Evolutionary conservation across 2,113 vertebrate genomes (phyloP).

Genomic region (Entelurus aequoreus): DNA sequence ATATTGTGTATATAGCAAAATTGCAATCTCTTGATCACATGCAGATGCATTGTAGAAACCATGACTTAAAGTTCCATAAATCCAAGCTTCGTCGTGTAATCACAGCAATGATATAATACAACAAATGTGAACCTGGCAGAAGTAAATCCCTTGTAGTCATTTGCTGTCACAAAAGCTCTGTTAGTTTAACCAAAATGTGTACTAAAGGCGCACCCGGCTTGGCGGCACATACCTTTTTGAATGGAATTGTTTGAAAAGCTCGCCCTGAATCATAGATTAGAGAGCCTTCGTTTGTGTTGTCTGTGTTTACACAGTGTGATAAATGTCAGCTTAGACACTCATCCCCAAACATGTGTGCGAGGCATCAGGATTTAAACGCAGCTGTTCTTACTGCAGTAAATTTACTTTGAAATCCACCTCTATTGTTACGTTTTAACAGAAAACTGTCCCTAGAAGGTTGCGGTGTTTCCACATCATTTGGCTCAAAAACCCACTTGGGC

Average conservation of each 20-base stretch:
- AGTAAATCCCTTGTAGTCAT: conserved; percentile 3
- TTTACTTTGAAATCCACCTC: conserved; percentile 3
- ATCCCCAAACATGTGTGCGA: conserved; percentile 7
- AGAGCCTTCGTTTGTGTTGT: conserved; percentile 9
- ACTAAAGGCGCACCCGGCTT: conserved; percentile 31
- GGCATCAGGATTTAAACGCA: conserved; percentile 12
- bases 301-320: conserved; percentile 17
- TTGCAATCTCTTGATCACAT: background rate
- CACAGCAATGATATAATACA: background rate
- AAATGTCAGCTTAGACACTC: conserved; percentile 26
- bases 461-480: background rate
- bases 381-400: conserved; percentile 1
- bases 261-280: conserved; percentile 27
- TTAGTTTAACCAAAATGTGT: conserved; percentile 16
- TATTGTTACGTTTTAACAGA: background rate
- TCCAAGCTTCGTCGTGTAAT: background rate
- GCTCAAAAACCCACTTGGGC: conserved; percentile 1
- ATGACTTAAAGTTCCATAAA: background rate
- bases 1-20: too few relatives aligned
- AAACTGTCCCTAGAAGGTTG: background rate
- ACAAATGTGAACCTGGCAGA: background rate
- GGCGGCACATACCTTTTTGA: conserved; percentile 13
- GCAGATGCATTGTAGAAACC: background rate
- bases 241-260: conserved; percentile 15
- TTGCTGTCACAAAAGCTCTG: background rate